Evolutionary conservation across 2,888 invertebrate genomes (phyloP), one percentile per base, ranked within the genome.

Genomic region (Drosophila infuscata): DNA sequence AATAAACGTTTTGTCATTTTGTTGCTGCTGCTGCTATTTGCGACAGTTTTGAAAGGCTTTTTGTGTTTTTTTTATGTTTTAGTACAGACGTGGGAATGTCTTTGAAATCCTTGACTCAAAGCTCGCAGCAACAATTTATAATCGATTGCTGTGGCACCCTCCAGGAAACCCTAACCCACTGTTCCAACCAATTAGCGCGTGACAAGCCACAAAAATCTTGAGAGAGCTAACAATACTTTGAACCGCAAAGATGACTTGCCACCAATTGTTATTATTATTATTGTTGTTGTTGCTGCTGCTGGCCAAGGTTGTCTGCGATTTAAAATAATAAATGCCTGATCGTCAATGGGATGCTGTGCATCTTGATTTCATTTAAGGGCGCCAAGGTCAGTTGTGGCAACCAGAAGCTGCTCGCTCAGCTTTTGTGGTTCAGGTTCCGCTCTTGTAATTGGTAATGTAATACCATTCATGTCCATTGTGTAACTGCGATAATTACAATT

Each of bases 41-140:
- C 81, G 88, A 89, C 88, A 89, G 53, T 81, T 84, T 84, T 71
- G 89, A 84, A 84, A 89, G 88, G 84, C 65, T 72, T 81, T 65
- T 53, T 25, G 83, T 15, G 29, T 8, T 76, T 35, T 30, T n/a
- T 15, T 76, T 35, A 25, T n/a, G 36, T 65, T 63, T 53, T 17
- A 17, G 43, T 38, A 49, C 30, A 52, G 65, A 81, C 89, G 87
- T 89, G 89, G 78, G 78, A 75, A 81, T 70, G 65, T 82, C 51
- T 51, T 38, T 46, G 20, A 49, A 68, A 74, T 89, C 89, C 86
- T 83, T 83, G 83, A 83, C 65, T 58, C 64, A 49, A 33, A 30
- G 72, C 41, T 71, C 20, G 58, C 57, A 51, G 71, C 74, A 48
- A 36, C 48, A 60, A 84, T 84, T 61, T 63, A 38, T 68, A 64